Base-by-base conservation (phyloP, 2,888 invertebrate genomes). In the Tridacna crocea region DNA sequence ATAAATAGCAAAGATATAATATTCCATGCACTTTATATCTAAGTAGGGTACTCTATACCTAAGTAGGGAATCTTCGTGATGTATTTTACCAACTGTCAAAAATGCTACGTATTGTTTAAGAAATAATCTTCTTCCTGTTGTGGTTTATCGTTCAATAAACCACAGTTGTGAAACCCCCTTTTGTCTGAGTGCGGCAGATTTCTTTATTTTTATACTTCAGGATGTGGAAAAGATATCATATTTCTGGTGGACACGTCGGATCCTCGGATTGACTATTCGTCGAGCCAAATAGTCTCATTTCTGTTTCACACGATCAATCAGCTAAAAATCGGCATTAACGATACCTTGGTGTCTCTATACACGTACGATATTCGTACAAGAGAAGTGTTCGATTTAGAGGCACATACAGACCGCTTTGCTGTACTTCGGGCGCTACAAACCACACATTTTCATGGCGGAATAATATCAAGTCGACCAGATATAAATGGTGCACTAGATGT, bases 191-290 rank as follows among this genome's bases (percentile, higher is more conserved):
- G 36, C 2, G 36, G 36, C 8, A 8, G 2, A 36, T 8, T 36
- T 36, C 36, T 2, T 36, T 36, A 8, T 36, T 36, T n/a, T 24
- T 12, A 22, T 22, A 61, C 10, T 72, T 12, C 74, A 74, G 74
- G 61, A 11, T 74, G 74, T 24, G 74, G 74, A 1, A 84, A 84
- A 61, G 84, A 84, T 47, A 82, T 84, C 48, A 75, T 80, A 17
- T 74, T 84, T 66, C n/a, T 84, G 27, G 77, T 84, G 17, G 84
- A 84, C 60, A 65, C 79, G 26, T 74, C 77, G 10, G 65, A 1
- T n/a, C 22, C 51, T n/a, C 22, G 2, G 15, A 48, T 27, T 27
- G 26, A 17, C 24, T 46, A 6, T 26, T 65, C n/a, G n/a, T 72
- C 22, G 11, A 19, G n/a, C n/a, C 72, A 60, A 36, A 58, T 78